Evolutionary conservation across 2,797 vertebrate genomes (phyloP).

Genomic region (Enteromius viviparus): DNA sequence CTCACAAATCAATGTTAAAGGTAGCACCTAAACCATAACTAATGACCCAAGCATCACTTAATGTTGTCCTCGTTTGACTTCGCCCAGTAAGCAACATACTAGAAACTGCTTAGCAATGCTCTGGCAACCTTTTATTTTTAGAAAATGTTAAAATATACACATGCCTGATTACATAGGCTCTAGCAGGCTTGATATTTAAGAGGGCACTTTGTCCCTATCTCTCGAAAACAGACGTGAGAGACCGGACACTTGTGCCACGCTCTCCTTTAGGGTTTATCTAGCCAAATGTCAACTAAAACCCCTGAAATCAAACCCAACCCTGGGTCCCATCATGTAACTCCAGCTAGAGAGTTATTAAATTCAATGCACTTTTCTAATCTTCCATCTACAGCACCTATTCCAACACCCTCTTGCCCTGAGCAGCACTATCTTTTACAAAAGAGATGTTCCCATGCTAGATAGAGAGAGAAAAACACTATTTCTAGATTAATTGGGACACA

Average conservation of each 20-base stretch:
- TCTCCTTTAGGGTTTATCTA: slow-evolving; percentile 50
- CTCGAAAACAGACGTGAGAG: slow-evolving; percentile 33
- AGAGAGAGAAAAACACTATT: slow-evolving; percentile 32
- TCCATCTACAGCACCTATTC: slow-evolving; percentile 6
- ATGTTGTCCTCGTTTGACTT: background rate
- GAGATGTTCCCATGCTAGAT: background rate
- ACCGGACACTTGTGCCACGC: slow-evolving; percentile 18
- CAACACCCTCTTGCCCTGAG: background rate
- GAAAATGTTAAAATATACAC: background rate
- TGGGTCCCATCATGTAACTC: slow-evolving; percentile 46
- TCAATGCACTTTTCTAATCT: slow-evolving; percentile 32
- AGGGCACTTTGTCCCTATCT: slow-evolving; percentile 46
- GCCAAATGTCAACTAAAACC: slow-evolving; percentile 55
- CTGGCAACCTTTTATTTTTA: background rate
- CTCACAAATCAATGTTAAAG: background rate
- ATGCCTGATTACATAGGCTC: background rate
- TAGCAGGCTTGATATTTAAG: background rate
- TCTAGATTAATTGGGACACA: slow-evolving; percentile 57
- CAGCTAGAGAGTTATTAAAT: slow-evolving; percentile 41
- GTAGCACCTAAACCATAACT: background rate
- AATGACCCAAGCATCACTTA: background rate
- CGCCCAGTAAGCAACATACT: background rate
- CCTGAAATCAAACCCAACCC: slow-evolving; percentile 41
- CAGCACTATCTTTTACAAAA: slow-evolving; percentile 11
- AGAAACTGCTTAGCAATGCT: background rate